Percentiles rank a stretch among this genome's conserved stretches.
These are phyloP conservation scores for Pristionchus mayeri DNA, from an alignment of 2,888 invertebrate genomes.

Conservation along the genomic window DNA sequence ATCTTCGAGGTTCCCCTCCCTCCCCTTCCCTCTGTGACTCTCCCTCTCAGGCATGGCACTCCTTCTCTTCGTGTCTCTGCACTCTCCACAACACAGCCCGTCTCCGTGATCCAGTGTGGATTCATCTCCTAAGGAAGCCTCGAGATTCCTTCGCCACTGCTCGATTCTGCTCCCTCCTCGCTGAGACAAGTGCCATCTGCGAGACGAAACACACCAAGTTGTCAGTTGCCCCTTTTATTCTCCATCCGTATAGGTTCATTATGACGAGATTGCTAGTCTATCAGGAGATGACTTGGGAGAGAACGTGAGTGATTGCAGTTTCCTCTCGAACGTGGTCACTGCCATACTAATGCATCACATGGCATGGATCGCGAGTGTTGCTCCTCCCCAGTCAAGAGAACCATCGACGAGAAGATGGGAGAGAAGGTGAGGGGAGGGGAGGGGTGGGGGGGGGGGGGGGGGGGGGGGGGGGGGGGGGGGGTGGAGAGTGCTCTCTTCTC, in stretches of 20 bases:
- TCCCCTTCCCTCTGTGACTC: not conserved
- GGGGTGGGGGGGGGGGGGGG: too few relatives aligned
- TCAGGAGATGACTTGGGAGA: too few relatives aligned
- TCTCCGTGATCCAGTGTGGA: conserved; percentile 68
- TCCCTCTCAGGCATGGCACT: conserved; percentile 61
- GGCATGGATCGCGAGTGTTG: conserved; percentile 74
- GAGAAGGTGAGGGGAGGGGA: too few relatives aligned
- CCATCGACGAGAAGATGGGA: not conserved
- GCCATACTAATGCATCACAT: conserved; percentile 73
- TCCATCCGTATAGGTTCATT: too few relatives aligned
- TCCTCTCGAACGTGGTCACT: conserved; percentile 70
- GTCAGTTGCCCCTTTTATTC: conserved; percentile 56
- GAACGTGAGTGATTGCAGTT: conserved; percentile 66
- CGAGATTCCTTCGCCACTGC: conserved; percentile 57
- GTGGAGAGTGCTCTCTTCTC: too few relatives aligned
- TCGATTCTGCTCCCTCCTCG: conserved; percentile 66
- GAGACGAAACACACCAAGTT: conserved; percentile 70
- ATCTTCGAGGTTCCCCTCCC: conserved; percentile 57
- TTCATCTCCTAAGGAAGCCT: conserved; percentile 57
- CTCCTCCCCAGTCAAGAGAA: conserved; percentile 58
- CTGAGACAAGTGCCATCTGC: conserved; percentile 58
- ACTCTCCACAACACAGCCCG: conserved; percentile 69
- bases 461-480: too few relatives aligned
- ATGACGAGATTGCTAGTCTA: too few relatives aligned
- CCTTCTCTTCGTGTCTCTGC: conserved; percentile 62